phyloP scores from a whole-genome alignment of 2,797 vertebrate genomes.

The Synaphobranchus kaupii region DNA sequence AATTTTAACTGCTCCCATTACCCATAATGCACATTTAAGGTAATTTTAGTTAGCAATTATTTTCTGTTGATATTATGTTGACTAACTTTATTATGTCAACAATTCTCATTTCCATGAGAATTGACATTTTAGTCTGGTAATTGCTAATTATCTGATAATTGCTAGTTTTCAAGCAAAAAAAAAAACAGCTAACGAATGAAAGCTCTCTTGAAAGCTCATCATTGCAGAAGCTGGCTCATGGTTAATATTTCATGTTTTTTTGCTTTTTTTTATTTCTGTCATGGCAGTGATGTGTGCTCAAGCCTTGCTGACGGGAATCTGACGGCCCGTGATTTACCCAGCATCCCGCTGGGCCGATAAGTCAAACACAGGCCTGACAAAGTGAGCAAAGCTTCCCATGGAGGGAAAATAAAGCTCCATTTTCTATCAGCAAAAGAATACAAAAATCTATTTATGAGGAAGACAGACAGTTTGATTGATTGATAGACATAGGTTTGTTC shows the following conservation, averaged over 20 bases:
- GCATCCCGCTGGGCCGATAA: background rate
- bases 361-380: background rate
- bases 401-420: background rate
- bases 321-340: background rate
- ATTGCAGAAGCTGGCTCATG: background rate
- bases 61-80: too few relatives aligned
- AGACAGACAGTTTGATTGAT: too few relatives aligned
- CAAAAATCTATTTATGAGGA: background rate
- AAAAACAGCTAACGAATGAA: background rate
- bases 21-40: too few relatives aligned
- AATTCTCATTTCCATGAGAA: background rate
- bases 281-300: background rate
- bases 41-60: too few relatives aligned
- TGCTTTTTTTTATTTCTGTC: background rate
- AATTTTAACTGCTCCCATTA: too few relatives aligned
- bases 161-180: background rate
- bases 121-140: background rate
- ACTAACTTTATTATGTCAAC: background rate
- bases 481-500: too few relatives aligned
- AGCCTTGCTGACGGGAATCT: background rate
- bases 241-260: background rate
- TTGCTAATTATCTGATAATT: background rate
- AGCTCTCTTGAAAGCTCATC: background rate
- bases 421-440: background rate
- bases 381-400: background rate